These are phyloP conservation scores for Volucella inanis DNA, from an alignment of 2,888 invertebrate genomes.

Conservation along the genomic window DNA sequence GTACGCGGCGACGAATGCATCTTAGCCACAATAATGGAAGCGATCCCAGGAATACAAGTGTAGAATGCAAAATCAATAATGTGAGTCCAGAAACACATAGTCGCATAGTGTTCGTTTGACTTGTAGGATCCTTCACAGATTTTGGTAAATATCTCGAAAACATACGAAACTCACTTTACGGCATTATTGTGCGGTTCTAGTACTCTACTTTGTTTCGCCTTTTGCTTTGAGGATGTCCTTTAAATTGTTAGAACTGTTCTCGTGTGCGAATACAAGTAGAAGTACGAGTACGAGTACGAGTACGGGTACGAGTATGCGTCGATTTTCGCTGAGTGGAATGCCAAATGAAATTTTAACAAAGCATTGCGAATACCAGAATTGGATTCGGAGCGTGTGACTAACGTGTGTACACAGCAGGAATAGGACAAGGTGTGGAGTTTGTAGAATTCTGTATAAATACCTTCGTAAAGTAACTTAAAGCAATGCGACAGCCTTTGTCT, in stretches of 20 bases:
- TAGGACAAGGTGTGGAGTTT: constrained; percentile 3
- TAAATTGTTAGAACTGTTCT: background rate
- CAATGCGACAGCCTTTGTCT: constrained; percentile 21
- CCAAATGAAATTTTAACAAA: constrained; percentile 29
- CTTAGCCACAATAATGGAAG: constrained; percentile 23
- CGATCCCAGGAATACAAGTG: constrained; percentile 13
- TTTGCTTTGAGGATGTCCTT: constrained; percentile 3
- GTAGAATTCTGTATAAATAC: constrained; percentile 16
- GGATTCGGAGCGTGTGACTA: constrained; percentile 3
- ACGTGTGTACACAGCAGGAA: background rate
- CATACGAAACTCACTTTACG: constrained; percentile 20
- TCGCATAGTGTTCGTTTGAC: background rate
- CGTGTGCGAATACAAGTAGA: no score
- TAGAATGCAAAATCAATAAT: constrained; percentile 56
- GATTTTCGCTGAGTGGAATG: background rate
- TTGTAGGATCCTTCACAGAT: constrained; percentile 29
- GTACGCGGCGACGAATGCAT: constrained; percentile 6
- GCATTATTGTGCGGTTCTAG: constrained; percentile 17
- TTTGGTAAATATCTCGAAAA: constrained; percentile 40
- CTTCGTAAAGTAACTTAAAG: constrained; percentile 6
- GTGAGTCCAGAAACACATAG: background rate
- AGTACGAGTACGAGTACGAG: no score
- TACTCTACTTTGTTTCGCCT: constrained; percentile 19
- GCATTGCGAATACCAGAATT: background rate
- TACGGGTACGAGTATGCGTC: background rate